Evolutionary conservation across 2,888 invertebrate genomes (phyloP), one percentile per base, ranked within the genome.

Genomic region (Andrena bucephala): DNA sequence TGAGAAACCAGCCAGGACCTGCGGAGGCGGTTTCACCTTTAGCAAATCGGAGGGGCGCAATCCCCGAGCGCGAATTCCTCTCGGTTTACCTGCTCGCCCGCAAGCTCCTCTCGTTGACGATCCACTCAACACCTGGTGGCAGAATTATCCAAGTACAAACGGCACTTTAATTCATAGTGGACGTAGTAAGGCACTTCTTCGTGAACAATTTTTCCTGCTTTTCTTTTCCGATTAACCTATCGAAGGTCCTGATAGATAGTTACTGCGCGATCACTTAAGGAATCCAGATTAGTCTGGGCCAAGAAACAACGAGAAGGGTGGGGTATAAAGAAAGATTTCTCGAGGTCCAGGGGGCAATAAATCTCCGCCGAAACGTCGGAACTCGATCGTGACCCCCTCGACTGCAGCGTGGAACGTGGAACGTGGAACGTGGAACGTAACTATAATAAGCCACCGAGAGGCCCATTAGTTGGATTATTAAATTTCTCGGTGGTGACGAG

Each of bases 391-490:
- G 60, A 77, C 57, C 50, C 77, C 50, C 54, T 50, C 62, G 48
- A 33, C 13, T 27, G 13, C 29, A 60, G 67, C 70, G 63, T 27
- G 60, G 62, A 75, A 66, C 59, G 62, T 62, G 67, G n/a, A n/a
- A n/a, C 70, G 63, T 27, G 60, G 62, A 75, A 66, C 59, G 62
- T 62, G 67, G n/a, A n/a, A n/a, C n/a, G 86, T 86, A 90, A 90
- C 85, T 87, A 90, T 92, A 93, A 93, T 92, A 92, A 92, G 90
- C 91, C 89, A 93, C 92, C 89, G 91, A 91, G 90, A 92, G 90
- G 89, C 57, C 93, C 92, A 94, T 94, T 93, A 94, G 93, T 89
- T 90, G 92, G 93, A 93, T 94, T 94, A 94, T 94, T 94, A 94
- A 94, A 94, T 94, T 94, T 94, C 93, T 93, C 91, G 92, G 90